phyloP scores from a whole-genome alignment of 2,113 vertebrate species.

The Hystrix cristata region DNA sequence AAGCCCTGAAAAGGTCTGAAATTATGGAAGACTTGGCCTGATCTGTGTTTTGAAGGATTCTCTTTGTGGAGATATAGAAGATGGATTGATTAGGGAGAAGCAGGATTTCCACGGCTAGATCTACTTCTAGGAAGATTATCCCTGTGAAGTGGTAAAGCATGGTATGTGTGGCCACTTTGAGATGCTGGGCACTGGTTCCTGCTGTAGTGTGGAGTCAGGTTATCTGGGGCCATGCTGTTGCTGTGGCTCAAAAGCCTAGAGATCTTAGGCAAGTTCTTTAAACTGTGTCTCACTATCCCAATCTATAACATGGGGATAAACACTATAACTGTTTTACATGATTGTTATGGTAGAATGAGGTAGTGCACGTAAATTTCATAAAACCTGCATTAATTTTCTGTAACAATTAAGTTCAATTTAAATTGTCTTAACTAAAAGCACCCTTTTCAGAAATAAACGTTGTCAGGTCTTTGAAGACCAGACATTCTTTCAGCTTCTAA shows the following conservation, averaged over 20 bases:
- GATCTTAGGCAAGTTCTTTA: neutral
- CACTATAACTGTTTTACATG: neutral
- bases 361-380: neutral
- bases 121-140: neutral
- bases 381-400: neutral
- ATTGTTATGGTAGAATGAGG: neutral
- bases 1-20: neutral
- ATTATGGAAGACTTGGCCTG: neutral
- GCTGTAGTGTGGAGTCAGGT: neutral
- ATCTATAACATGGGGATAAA: neutral
- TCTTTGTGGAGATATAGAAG: neutral
- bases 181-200: neutral
- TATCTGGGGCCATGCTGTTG: neutral
- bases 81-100: neutral
- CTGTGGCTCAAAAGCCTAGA: neutral
- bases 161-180: neutral
- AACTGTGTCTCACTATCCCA: neutral
- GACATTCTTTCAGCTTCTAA: neutral
- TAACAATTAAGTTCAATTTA: slow-evolving; percentile 35
- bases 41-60: neutral
- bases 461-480: neutral
- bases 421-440: slow-evolving; percentile 29
- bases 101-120: neutral
- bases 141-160: neutral
- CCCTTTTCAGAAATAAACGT: slow-evolving; percentile 20